Base-by-base conservation (phyloP, 92 coral and sea anemone genomes). In the Palythoa grandiflora region DNA sequence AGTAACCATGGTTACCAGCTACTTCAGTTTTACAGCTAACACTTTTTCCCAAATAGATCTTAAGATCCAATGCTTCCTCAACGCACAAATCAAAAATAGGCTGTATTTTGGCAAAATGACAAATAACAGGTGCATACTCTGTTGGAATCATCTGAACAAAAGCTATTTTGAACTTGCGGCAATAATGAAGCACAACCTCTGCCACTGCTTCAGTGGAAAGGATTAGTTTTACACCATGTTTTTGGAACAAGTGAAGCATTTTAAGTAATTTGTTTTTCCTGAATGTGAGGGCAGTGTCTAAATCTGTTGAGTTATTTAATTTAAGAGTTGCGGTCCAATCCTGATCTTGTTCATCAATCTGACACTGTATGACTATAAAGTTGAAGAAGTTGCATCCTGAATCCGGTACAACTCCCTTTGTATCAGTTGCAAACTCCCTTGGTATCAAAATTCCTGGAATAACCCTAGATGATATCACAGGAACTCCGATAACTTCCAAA, bases 401-500 rank as follows among this genome's bases (percentile, higher is more conserved):
- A 20, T 57, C 59, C 36, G 84, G 84, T 3, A 84, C 39, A 28
- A 93, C 77, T 73, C 84, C 68, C 35, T 89, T 89, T 37, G 88
- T 47, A 17, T 87, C 93, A 53, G 96, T 95, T 19, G 94, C 86
- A 85, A 97, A 92, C 78, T 91, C 90, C 50, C 96, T 93, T 72
- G 98, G 98, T 40, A 97, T 94, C 78, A 90, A 53, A 71, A 97
- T 89, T 50, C 99, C 99, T 72, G 90, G 87, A 15, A 89, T 86
- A 51, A 97, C 75, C 36, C 76, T 77, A 1, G 99, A 97, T 47
- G 81, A 89, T 9, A 89, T 83, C 14, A 93, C 85, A n/a, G 98
- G 92, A 12, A 84, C 72, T n/a, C 99, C 97, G 65, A 90, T 90
- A 65, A 91, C 88, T 77, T 96, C 95, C 55, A 92, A 21, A 68